These are phyloP conservation scores for Polyommatus icarus DNA, from an alignment of 2,888 invertebrate species.

Conservation along the genomic window DNA sequence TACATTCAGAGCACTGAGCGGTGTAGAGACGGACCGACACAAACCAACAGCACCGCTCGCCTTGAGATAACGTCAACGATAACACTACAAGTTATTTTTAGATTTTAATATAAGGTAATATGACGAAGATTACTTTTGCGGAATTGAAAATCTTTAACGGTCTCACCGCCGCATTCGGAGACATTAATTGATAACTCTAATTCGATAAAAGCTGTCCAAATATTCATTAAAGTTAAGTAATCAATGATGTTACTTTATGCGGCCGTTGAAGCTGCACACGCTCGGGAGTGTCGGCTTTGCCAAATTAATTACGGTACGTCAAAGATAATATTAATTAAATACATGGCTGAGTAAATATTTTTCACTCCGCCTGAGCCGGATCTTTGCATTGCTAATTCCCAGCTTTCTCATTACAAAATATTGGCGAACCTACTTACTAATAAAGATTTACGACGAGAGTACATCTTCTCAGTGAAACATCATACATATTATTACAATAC, in stretches of 20 bases:
- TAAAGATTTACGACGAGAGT: neutral
- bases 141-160: slow-evolving; percentile 40
- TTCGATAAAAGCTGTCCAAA: too few species aligned
- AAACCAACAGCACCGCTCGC: slow-evolving; percentile 55
- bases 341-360: slow-evolving; percentile 11
- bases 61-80: slow-evolving; percentile 76
- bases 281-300: neutral
- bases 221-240: neutral
- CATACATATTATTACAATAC: neutral
- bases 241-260: neutral
- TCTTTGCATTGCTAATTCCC: slow-evolving; percentile 11
- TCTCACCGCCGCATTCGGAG: neutral
- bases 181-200: neutral
- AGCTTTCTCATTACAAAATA: slow-evolving; percentile 9
- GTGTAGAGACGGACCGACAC: slow-evolving; percentile 40
- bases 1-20: slow-evolving; percentile 29
- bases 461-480: neutral
- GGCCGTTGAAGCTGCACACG: neutral
- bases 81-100: slow-evolving; percentile 72
- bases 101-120: slow-evolving; percentile 71
- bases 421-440: slow-evolving; percentile 3
- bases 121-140: slow-evolving; percentile 55
- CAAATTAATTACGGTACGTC: slow-evolving; percentile 13
- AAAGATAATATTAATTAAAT: slow-evolving; percentile 20
- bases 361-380: slow-evolving; percentile 2